These are phyloP conservation scores for Ornithorhynchus anatinus DNA, from an alignment of 2,113 vertebrate genomes.

Conservation along the genomic window DNA sequence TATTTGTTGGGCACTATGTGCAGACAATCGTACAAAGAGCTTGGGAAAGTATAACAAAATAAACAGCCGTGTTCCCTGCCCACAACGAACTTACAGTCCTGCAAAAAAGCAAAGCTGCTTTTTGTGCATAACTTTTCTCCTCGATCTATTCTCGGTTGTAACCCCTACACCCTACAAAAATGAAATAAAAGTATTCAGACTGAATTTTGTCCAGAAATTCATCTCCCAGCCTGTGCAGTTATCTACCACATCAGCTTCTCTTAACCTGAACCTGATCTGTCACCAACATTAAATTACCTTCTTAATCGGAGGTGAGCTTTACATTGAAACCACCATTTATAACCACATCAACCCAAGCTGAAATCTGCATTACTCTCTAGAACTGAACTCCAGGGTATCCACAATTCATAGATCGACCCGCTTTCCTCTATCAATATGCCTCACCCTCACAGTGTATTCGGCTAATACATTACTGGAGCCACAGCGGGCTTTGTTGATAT, in stretches of 20 bases:
- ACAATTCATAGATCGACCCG: constrained; percentile 2
- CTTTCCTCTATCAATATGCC: background rate
- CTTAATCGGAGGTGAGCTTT: constrained; percentile 42
- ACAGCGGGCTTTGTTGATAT: constrained; percentile 6
- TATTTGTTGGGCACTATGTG: no score
- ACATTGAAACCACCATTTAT: constrained; percentile 7
- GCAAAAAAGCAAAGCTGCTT: no score
- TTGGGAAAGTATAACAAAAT: no score
- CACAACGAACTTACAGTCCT: no score
- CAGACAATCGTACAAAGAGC: no score
- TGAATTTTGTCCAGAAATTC: constrained; percentile 24
- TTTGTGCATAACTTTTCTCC: constrained; percentile 33
- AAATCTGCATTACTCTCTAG: constrained; percentile 33
- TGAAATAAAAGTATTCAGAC: constrained; percentile 29
- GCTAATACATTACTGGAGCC: constrained; percentile 3
- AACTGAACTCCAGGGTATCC: constrained; percentile 18
- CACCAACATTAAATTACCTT: constrained; percentile 4
- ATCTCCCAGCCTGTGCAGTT: background rate
- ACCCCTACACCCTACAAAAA: constrained; percentile 7
- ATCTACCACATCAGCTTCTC: background rate
- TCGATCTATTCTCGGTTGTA: constrained; percentile 1
- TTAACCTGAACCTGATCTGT: constrained; percentile 9
- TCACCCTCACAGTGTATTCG: background rate
- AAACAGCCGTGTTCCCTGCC: no score
- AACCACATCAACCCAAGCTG: constrained; percentile 35